Base-by-base conservation (phyloP, 2,797 vertebrate species). In the Rhinella marina region DNA sequence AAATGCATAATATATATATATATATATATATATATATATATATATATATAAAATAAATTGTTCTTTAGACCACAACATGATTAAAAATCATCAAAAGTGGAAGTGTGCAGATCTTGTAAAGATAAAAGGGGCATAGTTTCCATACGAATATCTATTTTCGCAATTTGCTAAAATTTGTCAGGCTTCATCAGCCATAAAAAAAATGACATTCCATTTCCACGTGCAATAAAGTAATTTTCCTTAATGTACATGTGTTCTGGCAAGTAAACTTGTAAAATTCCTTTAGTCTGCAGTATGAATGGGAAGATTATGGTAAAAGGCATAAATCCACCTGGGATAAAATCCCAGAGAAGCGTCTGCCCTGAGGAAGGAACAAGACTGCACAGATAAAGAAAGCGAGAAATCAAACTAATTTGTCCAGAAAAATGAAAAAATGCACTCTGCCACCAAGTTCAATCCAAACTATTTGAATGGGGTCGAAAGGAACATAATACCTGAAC, bases 311-410 rank as follows among this genome's bases (percentile, higher is more conserved):
- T 62, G 41, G n/a, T 25, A 32, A 76, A n/a, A 27, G 83, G 57
- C 57, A 85, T 2, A 50, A 84, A 80, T 80, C 76, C 85, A 68
- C 21, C 61, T 78, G 23, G 77, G 64, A 86, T 48, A n/a, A 57
- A n/a, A 56, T 86, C 84, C 75, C 27, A 23, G 50, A 86, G 77
- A 59, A 80, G 77, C 85, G 64, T 86, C 85, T 86, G 85, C 77
- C 85, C 85, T 81, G 64, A 50, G 61, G 59, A 57, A 57, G 61
- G 8, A 70, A 27, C 80, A 64, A 25, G 80, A 66, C 57, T 25
- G 29, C 52, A 16, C 12, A 75, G 9, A 19, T 25, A 61, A 56
- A 57, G 27, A 5, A 48, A 61, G 29, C 50, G 54, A 29, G 8
- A 64, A 64, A 16, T 59, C 4, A 57, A 80, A 32, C 50, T 56